Conservation (phyloP, 2,113 vertebrate genomes). For the Nesogale talazaci region DNA sequence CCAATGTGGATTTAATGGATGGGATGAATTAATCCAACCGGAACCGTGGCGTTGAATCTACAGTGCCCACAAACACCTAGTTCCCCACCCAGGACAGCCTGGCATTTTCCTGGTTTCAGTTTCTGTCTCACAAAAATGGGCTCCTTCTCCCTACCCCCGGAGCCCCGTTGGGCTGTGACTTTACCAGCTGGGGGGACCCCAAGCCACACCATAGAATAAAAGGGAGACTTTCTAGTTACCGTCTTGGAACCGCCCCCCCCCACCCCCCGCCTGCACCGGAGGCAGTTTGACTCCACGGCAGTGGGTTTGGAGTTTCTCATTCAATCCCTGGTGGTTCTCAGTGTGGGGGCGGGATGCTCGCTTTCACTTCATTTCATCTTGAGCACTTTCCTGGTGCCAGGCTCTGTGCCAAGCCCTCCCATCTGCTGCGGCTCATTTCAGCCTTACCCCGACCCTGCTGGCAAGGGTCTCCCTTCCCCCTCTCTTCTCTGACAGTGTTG, state of each 20-base stretch:
- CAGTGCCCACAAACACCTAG: not conserved
- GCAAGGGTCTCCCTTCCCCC: not conserved
- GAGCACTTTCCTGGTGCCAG: not conserved
- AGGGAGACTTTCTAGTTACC: no score
- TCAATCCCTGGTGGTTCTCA: not conserved
- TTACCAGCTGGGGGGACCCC: no score
- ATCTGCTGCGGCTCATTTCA: not conserved
- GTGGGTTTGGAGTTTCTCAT: no score
- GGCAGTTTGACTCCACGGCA: no score
- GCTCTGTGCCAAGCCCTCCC: not conserved
- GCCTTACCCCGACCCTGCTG: not conserved
- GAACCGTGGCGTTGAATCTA: not conserved
- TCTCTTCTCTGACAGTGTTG: not conserved
- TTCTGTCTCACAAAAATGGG: not conserved
- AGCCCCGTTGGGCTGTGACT: no score
- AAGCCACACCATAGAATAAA: no score
- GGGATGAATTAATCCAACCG: not conserved
- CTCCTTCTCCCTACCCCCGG: not conserved
- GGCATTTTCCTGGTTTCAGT: not conserved
- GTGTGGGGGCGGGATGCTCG: no score
- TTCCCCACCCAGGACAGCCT: not conserved
- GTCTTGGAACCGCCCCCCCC: no score
- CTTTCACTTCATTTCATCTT: not conserved
- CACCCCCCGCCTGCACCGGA: no score
- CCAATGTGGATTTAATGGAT: constrained; percentile 47